Percentiles rank a stretch among this genome's conserved stretches.
phyloP scores from a whole-genome alignment of 2,113 vertebrate genomes.

The Patagioenas fasciata region DNA sequence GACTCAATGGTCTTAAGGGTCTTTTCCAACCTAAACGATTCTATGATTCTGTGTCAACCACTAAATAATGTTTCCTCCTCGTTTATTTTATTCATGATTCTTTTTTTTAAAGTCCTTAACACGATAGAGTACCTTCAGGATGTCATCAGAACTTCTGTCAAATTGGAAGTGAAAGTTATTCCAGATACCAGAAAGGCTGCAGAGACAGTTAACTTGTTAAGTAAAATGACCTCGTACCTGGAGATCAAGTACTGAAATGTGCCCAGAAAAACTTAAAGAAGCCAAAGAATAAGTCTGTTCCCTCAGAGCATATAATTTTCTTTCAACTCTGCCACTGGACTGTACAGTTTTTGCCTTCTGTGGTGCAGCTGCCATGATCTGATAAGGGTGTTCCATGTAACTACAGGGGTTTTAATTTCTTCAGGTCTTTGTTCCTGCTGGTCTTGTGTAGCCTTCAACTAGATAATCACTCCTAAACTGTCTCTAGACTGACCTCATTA shows the following conservation, averaged over 20 bases:
- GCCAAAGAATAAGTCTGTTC: neutral
- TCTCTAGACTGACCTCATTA: neutral
- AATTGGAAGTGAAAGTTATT: neutral
- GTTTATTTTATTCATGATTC: too few species aligned
- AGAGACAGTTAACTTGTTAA: neutral
- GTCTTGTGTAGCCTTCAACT: neutral
- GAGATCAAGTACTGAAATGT: neutral
- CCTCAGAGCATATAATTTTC: neutral
- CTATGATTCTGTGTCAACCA: too few species aligned
- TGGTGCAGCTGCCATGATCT: neutral
- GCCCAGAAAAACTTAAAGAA: neutral
- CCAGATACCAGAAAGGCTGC: neutral
- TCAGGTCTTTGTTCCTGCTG: neutral
- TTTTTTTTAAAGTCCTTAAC: neutral
- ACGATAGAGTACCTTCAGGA: neutral
- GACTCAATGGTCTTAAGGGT: too few species aligned
- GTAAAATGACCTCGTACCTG: neutral
- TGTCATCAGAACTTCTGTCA: neutral
- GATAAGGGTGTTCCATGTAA: neutral
- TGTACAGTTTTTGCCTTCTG: neutral
- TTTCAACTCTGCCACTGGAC: neutral
- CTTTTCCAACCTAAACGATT: too few species aligned
- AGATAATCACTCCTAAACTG: neutral
- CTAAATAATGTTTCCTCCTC: too few species aligned
- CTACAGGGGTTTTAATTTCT: neutral